Evolutionary conservation across 64 coral and sea anemone species (phyloP).

Genomic region (Montipora capricornis): DNA sequence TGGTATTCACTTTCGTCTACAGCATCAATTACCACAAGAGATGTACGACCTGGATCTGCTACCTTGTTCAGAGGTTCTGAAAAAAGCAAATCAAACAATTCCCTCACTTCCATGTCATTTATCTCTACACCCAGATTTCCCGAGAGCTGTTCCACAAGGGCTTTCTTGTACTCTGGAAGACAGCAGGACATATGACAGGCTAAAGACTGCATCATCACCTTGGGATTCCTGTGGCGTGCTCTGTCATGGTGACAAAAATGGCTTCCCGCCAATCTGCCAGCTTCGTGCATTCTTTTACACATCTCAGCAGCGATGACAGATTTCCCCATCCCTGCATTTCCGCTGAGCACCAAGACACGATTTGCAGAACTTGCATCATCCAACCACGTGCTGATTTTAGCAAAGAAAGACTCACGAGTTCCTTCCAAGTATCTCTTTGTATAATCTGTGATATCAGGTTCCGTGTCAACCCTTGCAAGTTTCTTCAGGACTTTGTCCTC

Average conservation of each 20-base stretch:
- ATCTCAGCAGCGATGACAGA: conserved; percentile 28
- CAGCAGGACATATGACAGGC: conserved; percentile 29
- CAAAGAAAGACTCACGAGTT: not conserved
- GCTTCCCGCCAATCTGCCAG: conserved; percentile 33
- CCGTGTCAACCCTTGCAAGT: not conserved
- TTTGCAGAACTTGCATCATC: not conserved
- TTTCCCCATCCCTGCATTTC: conserved; percentile 56
- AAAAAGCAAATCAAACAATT: conserved; percentile 61
- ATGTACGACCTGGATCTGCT: not conserved
- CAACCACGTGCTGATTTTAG: not conserved
- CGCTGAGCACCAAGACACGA: conserved; percentile 40
- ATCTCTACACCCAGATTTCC: conserved; percentile 38
- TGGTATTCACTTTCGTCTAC: conserved; percentile 63
- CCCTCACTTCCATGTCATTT: conserved; percentile 34
- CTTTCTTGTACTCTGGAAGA: conserved; percentile 44
- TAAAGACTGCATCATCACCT: conserved; percentile 59
- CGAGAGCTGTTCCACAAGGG: conserved; percentile 26
- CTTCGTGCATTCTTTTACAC: conserved; percentile 30
- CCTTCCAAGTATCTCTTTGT: not conserved
- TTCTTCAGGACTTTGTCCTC: not conserved
- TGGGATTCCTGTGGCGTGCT: conserved; percentile 36
- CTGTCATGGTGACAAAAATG: conserved; percentile 60
- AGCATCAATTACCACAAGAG: conserved; percentile 55
- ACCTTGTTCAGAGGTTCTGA: conserved; percentile 20
- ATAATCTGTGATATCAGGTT: not conserved